Evolutionary conservation across 2,113 vertebrate genomes (phyloP).

Genomic region (Heterotilapia buettikoferi): DNA sequence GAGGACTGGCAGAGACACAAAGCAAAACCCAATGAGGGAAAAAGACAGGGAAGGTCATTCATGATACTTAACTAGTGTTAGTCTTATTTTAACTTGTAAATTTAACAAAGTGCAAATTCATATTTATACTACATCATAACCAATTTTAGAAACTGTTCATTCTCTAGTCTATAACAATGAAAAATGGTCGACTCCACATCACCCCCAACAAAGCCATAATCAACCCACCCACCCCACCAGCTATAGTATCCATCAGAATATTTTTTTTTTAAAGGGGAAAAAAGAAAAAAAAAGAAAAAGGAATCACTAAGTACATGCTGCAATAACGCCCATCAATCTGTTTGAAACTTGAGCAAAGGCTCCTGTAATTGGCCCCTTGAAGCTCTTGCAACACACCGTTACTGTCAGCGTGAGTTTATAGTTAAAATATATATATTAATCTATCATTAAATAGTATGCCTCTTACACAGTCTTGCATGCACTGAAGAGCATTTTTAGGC

Average conservation of each 20-base stretch:
- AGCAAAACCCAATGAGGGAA: constrained; percentile 32
- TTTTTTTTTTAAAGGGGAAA: background rate
- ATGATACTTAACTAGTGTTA: constrained; percentile 75
- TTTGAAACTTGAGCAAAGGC: constrained; percentile 37
- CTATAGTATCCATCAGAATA: constrained; percentile 21
- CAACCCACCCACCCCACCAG: background rate
- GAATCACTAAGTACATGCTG: constrained; percentile 78
- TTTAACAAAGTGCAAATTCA: constrained; percentile 76
- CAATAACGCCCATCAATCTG: constrained; percentile 60
- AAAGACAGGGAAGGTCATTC: background rate
- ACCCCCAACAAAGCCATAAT: background rate
- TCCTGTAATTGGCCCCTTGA: constrained; percentile 9
- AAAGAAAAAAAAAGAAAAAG: constrained; percentile 47
- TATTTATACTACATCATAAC: constrained; percentile 60
- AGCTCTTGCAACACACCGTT: constrained; percentile 52
- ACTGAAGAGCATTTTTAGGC: constrained; percentile 75
- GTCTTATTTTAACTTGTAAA: constrained; percentile 64
- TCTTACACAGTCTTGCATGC: constrained; percentile 80
- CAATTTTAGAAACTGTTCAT: constrained; percentile 52
- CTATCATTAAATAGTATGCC: constrained; percentile 78
- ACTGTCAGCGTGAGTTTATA: constrained; percentile 65
- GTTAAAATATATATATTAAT: constrained; percentile 76
- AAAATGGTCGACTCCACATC: constrained; percentile 46
- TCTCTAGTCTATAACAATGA: constrained; percentile 66
- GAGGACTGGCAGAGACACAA: constrained; percentile 46